Evolutionary conservation across 2,888 invertebrate genomes (phyloP).

Genomic region (Drosophila villosipedis): DNA sequence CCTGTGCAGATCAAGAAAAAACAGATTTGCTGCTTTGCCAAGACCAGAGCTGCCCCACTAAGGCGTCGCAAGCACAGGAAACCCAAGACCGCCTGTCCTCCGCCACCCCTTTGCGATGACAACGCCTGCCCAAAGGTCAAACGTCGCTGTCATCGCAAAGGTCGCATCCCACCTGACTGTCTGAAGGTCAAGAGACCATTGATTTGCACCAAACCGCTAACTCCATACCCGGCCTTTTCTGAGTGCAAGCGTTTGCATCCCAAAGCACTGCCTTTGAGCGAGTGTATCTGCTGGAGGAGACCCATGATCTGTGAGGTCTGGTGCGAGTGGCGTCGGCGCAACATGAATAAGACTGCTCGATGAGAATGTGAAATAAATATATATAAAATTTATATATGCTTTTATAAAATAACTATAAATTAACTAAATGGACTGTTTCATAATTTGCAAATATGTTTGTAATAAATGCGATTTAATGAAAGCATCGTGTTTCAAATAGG

Average conservation of each 20-base stretch:
- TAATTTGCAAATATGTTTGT: not conserved
- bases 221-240: constrained; percentile 67
- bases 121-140: constrained; percentile 29
- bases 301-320: constrained; percentile 67
- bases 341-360: constrained; percentile 21
- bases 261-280: constrained; percentile 39
- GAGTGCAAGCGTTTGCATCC: constrained; percentile 49
- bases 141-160: constrained; percentile 56
- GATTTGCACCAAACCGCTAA: constrained; percentile 53
- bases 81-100: constrained; percentile 57
- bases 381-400: not conserved
- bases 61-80: constrained; percentile 56
- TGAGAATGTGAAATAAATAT: not conserved
- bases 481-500: not conserved
- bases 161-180: constrained; percentile 59
- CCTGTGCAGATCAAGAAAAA: constrained; percentile 63
- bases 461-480: not conserved
- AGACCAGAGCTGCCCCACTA: constrained; percentile 46
- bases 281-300: constrained; percentile 55
- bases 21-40: constrained; percentile 66
- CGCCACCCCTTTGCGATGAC: not conserved
- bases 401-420: not conserved
- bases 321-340: constrained; percentile 48
- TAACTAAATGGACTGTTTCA: not conserved
- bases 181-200: not conserved